Evolutionary conservation across 2,888 invertebrate species (phyloP).

Genomic region (Agonum fuliginosum): DNA sequence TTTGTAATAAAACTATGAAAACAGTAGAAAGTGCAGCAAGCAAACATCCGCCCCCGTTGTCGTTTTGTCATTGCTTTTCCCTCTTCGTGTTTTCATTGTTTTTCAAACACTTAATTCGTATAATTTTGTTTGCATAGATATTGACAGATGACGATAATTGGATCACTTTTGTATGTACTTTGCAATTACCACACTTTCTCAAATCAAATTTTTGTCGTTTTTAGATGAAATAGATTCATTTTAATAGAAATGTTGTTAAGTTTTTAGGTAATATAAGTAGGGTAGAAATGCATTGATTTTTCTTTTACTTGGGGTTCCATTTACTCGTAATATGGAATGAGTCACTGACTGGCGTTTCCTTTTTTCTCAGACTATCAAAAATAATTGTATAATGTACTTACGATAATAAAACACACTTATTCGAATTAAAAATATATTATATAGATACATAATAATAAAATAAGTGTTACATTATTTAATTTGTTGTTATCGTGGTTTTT

Average conservation of each 20-base stretch:
- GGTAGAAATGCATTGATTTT: constrained; percentile 27
- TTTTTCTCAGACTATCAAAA: too few species aligned
- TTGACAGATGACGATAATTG: constrained; percentile 24
- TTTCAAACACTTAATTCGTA: constrained; percentile 14
- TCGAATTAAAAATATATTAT: too few species aligned
- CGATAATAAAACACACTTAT: too few species aligned
- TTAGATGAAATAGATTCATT: background rate
- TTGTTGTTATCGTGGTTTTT: too few species aligned
- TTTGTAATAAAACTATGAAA: constrained; percentile 40
- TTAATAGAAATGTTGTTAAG: background rate
- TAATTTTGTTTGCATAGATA: constrained; percentile 10
- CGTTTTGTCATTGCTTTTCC: constrained; percentile 30
- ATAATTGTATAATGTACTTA: too few species aligned
- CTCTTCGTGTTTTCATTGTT: constrained; percentile 9
- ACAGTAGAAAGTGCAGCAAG: constrained; percentile 40
- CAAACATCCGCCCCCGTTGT: constrained; percentile 27
- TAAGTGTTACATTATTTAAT: too few species aligned
- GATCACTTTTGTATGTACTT: constrained; percentile 1
- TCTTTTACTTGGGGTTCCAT: constrained; percentile 7
- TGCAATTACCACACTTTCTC: constrained; percentile 23
- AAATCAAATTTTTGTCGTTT: background rate
- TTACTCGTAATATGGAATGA: constrained; percentile 12
- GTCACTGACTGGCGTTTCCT: background rate
- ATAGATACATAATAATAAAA: too few species aligned
- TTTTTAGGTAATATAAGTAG: background rate